Percentiles rank a stretch among this genome's conserved stretches.
Evolutionary conservation across 2,797 vertebrate genomes (phyloP).

Genomic region (Hapalemur alaotrensis): DNA sequence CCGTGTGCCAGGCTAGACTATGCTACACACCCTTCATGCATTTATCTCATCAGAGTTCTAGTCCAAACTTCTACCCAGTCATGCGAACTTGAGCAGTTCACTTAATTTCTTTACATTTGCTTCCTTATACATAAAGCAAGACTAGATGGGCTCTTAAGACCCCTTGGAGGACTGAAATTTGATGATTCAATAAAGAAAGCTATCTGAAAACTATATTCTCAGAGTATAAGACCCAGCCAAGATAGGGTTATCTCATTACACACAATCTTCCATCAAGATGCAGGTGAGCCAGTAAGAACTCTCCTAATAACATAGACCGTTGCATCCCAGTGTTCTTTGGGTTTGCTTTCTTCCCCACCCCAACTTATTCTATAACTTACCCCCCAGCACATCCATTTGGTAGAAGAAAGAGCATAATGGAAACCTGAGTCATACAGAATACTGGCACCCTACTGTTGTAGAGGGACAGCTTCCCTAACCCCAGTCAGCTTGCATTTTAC

Average conservation of each 20-base stretch:
- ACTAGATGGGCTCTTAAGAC: background rate
- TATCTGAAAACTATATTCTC: background rate
- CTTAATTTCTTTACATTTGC: conserved; percentile 1
- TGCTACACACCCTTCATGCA: background rate
- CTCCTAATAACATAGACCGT: background rate
- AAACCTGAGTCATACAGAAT: background rate
- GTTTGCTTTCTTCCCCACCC: background rate
- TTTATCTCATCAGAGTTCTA: background rate
- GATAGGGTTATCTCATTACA: background rate
- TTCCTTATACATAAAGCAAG: background rate
- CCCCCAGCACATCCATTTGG: background rate
- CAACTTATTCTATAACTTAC: background rate
- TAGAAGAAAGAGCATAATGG: background rate
- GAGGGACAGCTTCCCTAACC: background rate
- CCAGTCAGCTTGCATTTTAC: background rate
- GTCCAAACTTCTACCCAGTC: background rate
- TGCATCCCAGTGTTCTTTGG: background rate
- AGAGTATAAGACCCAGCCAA: background rate
- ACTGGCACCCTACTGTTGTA: background rate
- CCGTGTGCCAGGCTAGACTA: background rate
- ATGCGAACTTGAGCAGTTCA: background rate
- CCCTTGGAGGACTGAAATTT: conserved; percentile 2
- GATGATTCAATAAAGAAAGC: background rate
- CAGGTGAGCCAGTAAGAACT: background rate
- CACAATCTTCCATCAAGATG: background rate